Evolutionary conservation across 92 coral and sea anemone species (phyloP).

Genomic region (Hydrozoanthus gracilis): DNA sequence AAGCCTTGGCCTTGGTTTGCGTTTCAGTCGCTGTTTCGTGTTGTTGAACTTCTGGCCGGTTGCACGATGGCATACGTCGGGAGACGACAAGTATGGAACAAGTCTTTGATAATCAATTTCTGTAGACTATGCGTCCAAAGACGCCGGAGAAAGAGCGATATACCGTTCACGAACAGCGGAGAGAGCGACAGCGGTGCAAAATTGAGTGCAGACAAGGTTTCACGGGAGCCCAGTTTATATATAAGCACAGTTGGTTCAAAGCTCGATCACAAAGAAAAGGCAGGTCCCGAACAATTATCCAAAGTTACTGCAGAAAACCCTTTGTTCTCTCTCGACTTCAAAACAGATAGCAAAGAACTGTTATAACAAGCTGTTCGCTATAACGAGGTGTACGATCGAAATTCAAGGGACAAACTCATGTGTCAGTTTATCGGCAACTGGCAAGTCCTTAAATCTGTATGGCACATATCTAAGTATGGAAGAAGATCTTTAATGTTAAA

Average conservation of each 20-base stretch:
- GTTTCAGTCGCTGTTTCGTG: constrained; percentile 72
- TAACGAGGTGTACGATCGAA: too few relatives aligned
- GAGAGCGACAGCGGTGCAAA: constrained; percentile 12
- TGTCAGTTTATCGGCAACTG: too few relatives aligned
- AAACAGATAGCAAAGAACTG: too few relatives aligned
- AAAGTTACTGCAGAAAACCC: neutral
- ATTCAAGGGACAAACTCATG: too few relatives aligned
- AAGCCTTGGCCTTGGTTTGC: constrained; percentile 79
- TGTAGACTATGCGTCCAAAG: neutral
- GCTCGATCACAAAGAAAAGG: too few relatives aligned
- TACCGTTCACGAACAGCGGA: neutral
- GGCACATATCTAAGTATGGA: too few relatives aligned
- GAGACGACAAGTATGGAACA: constrained; percentile 66
- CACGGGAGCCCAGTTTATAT: neutral
- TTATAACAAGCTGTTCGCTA: too few relatives aligned
- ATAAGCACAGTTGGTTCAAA: neutral
- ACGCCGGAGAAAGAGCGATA: neutral
- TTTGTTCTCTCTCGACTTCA: too few relatives aligned
- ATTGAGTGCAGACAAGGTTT: neutral
- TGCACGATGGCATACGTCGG: constrained; percentile 84
- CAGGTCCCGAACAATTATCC: neutral
- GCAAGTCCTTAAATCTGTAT: too few relatives aligned
- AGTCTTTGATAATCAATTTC: neutral
- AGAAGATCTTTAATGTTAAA: too few relatives aligned
- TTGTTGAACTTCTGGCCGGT: constrained; percentile 73